These are phyloP conservation scores for Pan troglodytes DNA, from an alignment of 2,113 vertebrate genomes.

Conservation along the genomic window DNA sequence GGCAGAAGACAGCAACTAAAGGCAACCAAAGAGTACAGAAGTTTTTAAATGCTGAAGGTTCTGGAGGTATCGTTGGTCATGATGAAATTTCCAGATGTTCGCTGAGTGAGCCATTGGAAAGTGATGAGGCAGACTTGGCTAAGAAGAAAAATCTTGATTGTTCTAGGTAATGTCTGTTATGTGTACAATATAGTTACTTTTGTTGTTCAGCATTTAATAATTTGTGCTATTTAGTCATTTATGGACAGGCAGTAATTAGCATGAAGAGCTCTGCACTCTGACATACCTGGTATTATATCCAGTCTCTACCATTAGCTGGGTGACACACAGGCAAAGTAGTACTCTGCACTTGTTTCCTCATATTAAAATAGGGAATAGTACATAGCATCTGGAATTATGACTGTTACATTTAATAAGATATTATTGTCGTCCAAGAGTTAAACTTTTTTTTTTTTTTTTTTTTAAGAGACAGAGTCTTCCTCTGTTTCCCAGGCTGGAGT, in stretches of 20 bases:
- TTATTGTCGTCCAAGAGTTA: background rate
- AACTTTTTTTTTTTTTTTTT: background rate
- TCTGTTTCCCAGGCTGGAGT: no score
- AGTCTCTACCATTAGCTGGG: background rate
- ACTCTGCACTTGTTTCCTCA: background rate
- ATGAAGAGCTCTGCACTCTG: background rate
- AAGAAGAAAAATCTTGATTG: slow-evolving; percentile 37
- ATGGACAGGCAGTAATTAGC: background rate
- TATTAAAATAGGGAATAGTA: background rate
- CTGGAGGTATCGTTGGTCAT: background rate
- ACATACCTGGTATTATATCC: background rate
- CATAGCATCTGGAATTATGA: background rate
- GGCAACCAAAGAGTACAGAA: slow-evolving; percentile 28
- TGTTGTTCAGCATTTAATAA: background rate
- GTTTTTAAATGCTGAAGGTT: slow-evolving; percentile 27
- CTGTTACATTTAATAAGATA: background rate
- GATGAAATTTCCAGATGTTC: slow-evolving; percentile 4
- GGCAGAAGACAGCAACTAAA: slow-evolving; percentile 3
- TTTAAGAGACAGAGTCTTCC: no score
- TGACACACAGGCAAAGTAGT: background rate
- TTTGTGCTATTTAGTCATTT: background rate
- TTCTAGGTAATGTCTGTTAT: slow-evolving; percentile 64
- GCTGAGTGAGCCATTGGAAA: slow-evolving; percentile 30
- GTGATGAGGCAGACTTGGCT: background rate
- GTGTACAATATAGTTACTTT: slow-evolving; percentile 26